These are phyloP conservation scores for Phyto melanocephala DNA, from an alignment of 2,888 invertebrate genomes.

Conservation along the genomic window DNA sequence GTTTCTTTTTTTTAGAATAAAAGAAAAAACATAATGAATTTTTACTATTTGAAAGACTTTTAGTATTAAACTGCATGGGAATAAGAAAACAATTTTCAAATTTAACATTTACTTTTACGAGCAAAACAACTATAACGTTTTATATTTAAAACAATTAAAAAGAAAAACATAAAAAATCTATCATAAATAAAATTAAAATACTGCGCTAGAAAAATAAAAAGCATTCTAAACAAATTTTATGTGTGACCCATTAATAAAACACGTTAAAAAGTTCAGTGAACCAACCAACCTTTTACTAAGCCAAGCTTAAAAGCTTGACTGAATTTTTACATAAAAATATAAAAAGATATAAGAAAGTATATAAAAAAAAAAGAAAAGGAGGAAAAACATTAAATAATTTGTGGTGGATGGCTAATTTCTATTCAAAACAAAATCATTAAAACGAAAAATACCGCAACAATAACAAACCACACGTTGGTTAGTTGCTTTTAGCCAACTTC, in stretches of 20 bases:
- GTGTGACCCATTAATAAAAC: background rate
- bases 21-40: too few relatives aligned
- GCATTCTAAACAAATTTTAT: too few relatives aligned
- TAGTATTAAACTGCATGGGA: background rate
- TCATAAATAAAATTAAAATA: too few relatives aligned
- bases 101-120: background rate
- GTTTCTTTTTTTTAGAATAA: too few relatives aligned
- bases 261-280: slow-evolving; percentile 40
- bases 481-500: background rate
- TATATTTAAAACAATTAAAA: too few relatives aligned
- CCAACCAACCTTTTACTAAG: slow-evolving; percentile 13
- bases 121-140: too few relatives aligned
- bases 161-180: background rate
- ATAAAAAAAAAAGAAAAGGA: background rate
- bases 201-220: too few relatives aligned
- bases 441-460: slow-evolving; percentile 8
- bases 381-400: background rate
- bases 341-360: background rate
- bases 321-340: background rate
- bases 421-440: slow-evolving; percentile 7
- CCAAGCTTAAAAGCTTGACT: slow-evolving; percentile 19
- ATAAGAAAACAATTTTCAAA: background rate
- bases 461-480: background rate
- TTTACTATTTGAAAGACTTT: slow-evolving; percentile 1
- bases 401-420: slow-evolving; percentile 24